Evolutionary conservation across 2,888 invertebrate species (phyloP), one percentile per base, ranked within the genome.

Genomic region (Tenthredo scrophulariae): DNA sequence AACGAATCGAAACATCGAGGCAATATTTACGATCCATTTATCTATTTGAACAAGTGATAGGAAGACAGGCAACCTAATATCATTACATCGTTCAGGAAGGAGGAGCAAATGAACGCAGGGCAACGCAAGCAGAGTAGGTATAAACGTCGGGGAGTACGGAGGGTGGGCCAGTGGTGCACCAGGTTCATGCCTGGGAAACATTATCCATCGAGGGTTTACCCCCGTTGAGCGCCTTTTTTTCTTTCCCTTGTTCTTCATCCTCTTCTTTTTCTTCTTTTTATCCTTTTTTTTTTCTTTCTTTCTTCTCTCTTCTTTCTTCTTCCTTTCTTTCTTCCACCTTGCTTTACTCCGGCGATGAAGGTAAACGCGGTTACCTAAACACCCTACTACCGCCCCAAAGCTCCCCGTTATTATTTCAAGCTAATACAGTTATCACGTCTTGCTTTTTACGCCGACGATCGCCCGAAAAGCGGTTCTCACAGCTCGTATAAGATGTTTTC

Each of bases 31-130:
- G 83, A 83, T 83, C 83, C 26, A 83, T 83, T 65, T 83, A 67
- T 83, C 65, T 83, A 65, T 83, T 83, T 70, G 83, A 46, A 65
- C 43, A 83, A 65, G 43, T 70, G 65, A 67, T 70, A 70, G 46
- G 33, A 33, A 62, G 33, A 46, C 67, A 87, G 88, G 85, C 89
- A 89, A 54, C 88, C 90, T 90, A 89, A 90, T 90, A 91, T 91
- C 89, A 88, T 87, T 89, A 89, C 89, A 91, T 88, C 88, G 26
- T 46, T 40, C 46, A 15, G 79, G 40, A n/a, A 37, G 80, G 40
- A 22, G 87, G 70, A 77, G 87, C 84, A 89, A 89, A 90, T 89
- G 89, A 89, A 89, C 88, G 87, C 74, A 84, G 67, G 84, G 84
- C 84, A 86, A 87, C 79, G 62, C 80, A 75, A 77, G 37, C 84